These are phyloP conservation scores for Sarcophaga peregrina DNA, from an alignment of 1,140 invertebrate genomes.

Conservation along the genomic window DNA sequence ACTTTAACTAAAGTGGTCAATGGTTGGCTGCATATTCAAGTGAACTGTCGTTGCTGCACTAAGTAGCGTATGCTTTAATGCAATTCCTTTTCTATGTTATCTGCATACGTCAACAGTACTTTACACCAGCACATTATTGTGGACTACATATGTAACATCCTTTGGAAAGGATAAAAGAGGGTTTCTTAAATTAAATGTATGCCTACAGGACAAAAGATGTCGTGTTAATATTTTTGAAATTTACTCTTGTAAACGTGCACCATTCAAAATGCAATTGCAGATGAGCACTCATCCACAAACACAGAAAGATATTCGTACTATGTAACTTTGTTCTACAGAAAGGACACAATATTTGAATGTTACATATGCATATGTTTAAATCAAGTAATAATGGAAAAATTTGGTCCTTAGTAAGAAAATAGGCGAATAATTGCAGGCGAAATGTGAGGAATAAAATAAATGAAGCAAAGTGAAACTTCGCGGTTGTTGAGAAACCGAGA, in stretches of 20 bases:
- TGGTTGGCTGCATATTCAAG: background rate
- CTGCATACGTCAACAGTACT: too few species aligned
- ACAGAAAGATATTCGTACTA: background rate
- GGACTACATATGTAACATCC: conserved; percentile 11
- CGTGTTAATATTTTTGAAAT: conserved; percentile 39
- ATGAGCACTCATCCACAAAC: background rate
- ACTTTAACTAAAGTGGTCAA: background rate
- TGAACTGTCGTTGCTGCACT: background rate
- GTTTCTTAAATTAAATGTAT: conserved; percentile 37
- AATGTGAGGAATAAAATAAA: too few species aligned
- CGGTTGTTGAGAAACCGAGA: too few species aligned
- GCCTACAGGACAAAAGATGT: conserved; percentile 10
- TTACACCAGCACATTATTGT: background rate
- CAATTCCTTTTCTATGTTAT: too few species aligned
- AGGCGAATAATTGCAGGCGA: too few species aligned
- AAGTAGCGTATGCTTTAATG: background rate
- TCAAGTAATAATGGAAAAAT: too few species aligned
- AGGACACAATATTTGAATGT: too few species aligned
- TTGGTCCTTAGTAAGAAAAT: too few species aligned
- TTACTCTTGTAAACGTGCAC: conserved; percentile 32
- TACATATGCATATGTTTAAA: too few species aligned
- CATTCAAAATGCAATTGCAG: conserved; percentile 7
- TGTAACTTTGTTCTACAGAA: too few species aligned
- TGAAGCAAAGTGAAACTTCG: too few species aligned
- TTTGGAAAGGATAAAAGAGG: conserved; percentile 17